Evolutionary conservation across 1,140 invertebrate species (phyloP), one percentile per base, ranked within the genome.

Genomic region (Acromyrmex echinatior): DNA sequence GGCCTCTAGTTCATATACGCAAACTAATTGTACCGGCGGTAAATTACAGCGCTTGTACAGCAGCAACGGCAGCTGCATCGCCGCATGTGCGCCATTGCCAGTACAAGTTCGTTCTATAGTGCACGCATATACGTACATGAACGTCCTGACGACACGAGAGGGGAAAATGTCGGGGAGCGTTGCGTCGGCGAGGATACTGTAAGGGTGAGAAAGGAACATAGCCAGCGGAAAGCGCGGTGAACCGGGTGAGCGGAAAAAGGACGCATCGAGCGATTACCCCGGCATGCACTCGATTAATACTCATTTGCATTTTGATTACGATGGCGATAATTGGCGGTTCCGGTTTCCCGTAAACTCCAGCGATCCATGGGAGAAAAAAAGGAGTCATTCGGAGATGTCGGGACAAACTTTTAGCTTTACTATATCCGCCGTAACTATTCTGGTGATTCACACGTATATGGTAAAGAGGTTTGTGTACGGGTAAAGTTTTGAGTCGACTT

Each of bases 11-110:
- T 91, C 90, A 91, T 91, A 91, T 91, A 91, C 89, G 90, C 90
- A 91, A 91, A 91, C 90, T 91, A 91, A 91, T 91, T 91, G 90
- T 91, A 91, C 90, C 80, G 62, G 81, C 90, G 90, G 90, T 91
- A 91, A 91, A 91, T 91, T 91, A 91, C 90, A 86, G 85, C 87
- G 87, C 87, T 91, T 91, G 90, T 91, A 91, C 89, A 84, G 82
- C 90, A 39, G 88, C 90, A 89, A 91, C 90, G 90, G 87, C 90
- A 91, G 90, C 87, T 89, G 90, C 88, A 70, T 58, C 77, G 87
- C 85, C 85, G 87, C 90, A 82, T 91, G 89, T 91, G 90, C 82
- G 65, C 81, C 73, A 53, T 84, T 86, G 81, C 90, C 14, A 51
- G 60, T 88, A 90, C 90, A 91, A 82, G 81, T 60, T 60, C 49